Base-by-base conservation (phyloP, 1,140 invertebrate genomes). In the Octopus sinensis region DNA sequence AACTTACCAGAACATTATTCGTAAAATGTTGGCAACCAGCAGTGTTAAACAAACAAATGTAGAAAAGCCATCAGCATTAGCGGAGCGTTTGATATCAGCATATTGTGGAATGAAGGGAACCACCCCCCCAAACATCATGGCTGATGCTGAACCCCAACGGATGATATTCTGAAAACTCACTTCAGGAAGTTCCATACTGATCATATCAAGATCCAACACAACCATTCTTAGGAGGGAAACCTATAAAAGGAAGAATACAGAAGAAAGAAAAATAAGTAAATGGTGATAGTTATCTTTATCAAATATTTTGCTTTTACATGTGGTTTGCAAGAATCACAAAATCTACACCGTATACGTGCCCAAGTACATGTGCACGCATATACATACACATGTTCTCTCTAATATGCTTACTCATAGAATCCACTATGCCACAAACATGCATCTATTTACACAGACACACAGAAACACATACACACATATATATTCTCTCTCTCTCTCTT, bases 1-100 rank as follows among this genome's bases (percentile, higher is more conserved):
- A 56, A 93, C 94, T 93, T 92, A 99, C 98, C 98, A 99, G 93
- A 99, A 99, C 82, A 98, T 92, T 89, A 99, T 99, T 86, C 98
- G 93, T 76, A 99, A 92, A 80, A 96, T 98, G 89, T 99, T 99
- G 68, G 98, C 98, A 88, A 99, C 93, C 54, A 99, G 92, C 43
- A 99, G 93, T 5, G 96, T 95, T 56, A 99, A 92, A 89, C 98
- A 99, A 68, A 99, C 98, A 89, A 97, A 96, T 5, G 98, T 92
- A 0, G 97, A 99, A 92, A 99, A 99, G 5, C 98, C 98, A 73
- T 92, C 96, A 30, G 96, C 94, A 92, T 98, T 96, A 89, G 96
- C 94, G 52, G 95, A 96, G 85, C 92, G 93, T 88, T 94, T 95
- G 79, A 99, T 99, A 91, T 98, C 95, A 84, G 93, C 92, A 88